Evolutionary conservation across 2,797 vertebrate species (phyloP).

Genomic region (Paratrypauchen microcephalus): DNA sequence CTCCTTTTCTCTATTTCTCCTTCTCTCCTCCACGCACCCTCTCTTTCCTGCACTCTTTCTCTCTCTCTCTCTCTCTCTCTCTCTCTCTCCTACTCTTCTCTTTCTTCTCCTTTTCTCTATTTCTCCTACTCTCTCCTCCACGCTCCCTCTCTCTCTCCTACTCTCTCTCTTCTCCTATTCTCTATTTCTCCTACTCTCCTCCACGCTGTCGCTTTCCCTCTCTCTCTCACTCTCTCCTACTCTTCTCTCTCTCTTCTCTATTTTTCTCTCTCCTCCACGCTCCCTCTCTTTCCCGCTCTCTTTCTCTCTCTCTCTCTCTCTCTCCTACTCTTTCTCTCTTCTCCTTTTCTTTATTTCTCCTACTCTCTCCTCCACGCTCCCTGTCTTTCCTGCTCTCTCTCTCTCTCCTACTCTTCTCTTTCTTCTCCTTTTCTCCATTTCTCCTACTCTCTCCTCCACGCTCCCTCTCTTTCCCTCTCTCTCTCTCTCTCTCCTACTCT

Average conservation of each 20-base stretch:
- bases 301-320: background rate
- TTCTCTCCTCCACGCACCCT: background rate
- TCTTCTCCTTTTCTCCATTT: too few species aligned
- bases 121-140: background rate
- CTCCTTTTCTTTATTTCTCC: background rate
- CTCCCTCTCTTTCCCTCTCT: too few species aligned
- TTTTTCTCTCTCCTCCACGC: constrained; percentile 4
- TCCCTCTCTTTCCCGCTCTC: background rate
- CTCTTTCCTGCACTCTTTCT: constrained; percentile 9
- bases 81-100: background rate
- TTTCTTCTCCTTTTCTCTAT: background rate
- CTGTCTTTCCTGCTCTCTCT: background rate
- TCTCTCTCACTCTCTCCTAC: background rate
- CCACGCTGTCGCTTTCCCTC: background rate
- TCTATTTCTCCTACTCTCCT: background rate
- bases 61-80: background rate
- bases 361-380: background rate
- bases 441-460: too few species aligned
- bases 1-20: background rate
- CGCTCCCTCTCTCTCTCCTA: background rate
- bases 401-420: background rate
- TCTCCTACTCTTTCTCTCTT: background rate
- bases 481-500: background rate
- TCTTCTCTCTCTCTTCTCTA: constrained; percentile 7
- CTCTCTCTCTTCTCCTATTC: too few species aligned